Evolutionary conservation across 2,888 invertebrate species (phyloP), one percentile per base, ranked within the genome.

Genomic region (Empis livida): DNA sequence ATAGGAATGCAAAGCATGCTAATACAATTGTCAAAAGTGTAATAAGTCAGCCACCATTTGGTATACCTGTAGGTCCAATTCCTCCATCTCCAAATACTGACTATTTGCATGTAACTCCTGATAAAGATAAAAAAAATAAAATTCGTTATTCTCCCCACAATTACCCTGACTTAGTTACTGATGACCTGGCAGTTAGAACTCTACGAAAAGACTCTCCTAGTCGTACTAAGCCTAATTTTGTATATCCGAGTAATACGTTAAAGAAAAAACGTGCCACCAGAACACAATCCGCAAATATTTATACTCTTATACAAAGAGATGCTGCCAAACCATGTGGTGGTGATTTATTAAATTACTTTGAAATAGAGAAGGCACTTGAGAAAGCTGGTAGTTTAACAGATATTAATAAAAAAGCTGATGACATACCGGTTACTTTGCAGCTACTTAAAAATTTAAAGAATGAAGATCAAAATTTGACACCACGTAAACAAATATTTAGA

Each of bases 21-120:
- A 90, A 89, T 57, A 81, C 79, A 61, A 76, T 76, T 42, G 67
- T 80, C 39, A 83, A 80, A 63, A 77, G 83, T 8, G 61, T 78
- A 4, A 90, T 91, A 45, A 86, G 84, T 14, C 92, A 92, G 61
- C 90, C 88, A 35, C 90, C 86, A 2, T 93, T 93, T 63, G 92
- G 92, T 16, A 92, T 93, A 60, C 92, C 92, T 0, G 65, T 91
- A 35, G 87, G 88, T 3, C 90, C 90, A 11, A 81, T 90, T 17
- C 77, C 84, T 1, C 80, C 83, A 2, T 84, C 88, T 6, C 78
- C 89, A 0, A 80, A 82, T 50, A 86, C 81, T 56, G 90, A 92
- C 64, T 93, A 93, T 61, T 72, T 92, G 47, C 89, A 90, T 61
- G 83, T 82, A 2, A 77, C 76, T 13, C 83, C 85, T 4, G 77